These are phyloP conservation scores for Rhabdornis inornatus DNA, from an alignment of 2,113 vertebrate genomes.

Conservation along the genomic window DNA sequence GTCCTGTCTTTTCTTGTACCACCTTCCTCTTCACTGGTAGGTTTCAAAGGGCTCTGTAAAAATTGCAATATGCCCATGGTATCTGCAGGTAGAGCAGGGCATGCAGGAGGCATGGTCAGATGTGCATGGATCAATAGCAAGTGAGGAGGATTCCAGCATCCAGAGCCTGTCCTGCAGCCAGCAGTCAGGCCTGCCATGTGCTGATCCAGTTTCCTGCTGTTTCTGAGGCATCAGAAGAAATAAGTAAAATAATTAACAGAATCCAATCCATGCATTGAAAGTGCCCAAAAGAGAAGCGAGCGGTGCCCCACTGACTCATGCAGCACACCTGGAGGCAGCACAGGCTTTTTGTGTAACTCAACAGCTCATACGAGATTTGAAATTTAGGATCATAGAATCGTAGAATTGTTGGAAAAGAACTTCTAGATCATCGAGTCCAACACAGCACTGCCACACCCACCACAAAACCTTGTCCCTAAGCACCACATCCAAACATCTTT, in stretches of 20 bases:
- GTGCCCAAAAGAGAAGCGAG: background rate
- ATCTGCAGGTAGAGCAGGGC: background rate
- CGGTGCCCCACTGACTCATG: too few species aligned
- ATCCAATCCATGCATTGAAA: background rate
- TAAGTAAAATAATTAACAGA: background rate
- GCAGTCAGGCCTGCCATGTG: background rate
- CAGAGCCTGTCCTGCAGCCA: background rate
- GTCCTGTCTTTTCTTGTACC: background rate
- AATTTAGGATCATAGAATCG: background rate
- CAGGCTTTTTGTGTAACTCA: background rate
- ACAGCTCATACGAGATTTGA: background rate
- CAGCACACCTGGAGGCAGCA: background rate
- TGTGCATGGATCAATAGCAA: rapidly evolving
- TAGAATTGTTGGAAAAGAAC: background rate
- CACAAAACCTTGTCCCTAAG: background rate
- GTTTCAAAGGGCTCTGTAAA: background rate
- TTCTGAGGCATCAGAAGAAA: background rate
- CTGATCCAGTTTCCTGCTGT: background rate
- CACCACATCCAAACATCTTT: rapidly evolving
- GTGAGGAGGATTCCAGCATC: background rate
- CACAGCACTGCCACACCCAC: background rate
- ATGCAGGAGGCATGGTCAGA: rapidly evolving
- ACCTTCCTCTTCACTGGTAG: background rate
- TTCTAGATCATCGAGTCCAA: rapidly evolving
- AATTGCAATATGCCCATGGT: background rate